phyloP scores from a whole-genome alignment of 1,140 invertebrate genomes.

The Vanessa atalanta region DNA sequence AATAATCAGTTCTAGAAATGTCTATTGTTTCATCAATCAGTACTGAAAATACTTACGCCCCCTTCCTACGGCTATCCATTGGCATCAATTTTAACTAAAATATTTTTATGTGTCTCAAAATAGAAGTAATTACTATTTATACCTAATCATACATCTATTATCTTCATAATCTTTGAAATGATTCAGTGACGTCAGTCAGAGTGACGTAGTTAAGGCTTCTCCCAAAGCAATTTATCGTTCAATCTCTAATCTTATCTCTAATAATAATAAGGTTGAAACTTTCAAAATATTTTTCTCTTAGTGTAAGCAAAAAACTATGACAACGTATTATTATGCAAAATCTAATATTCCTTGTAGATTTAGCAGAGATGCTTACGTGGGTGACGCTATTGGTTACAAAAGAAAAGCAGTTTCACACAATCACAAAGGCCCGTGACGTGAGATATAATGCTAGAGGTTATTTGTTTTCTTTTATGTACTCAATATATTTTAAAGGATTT shows the following conservation, averaged over 20 bases:
- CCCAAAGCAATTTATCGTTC: conserved; percentile 3
- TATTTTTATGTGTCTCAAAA: neutral
- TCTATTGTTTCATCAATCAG: too few relatives aligned
- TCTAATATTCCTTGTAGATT: conserved; percentile 19
- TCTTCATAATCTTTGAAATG: conserved; percentile 28
- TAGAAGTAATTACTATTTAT: neutral
- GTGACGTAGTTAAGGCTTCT: conserved; percentile 29
- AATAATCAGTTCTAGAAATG: too few relatives aligned
- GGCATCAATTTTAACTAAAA: neutral
- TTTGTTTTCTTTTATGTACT: too few relatives aligned
- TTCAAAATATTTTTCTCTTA: neutral
- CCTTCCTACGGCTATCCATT: too few relatives aligned
- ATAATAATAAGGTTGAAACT: neutral
- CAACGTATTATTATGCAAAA: conserved; percentile 23
- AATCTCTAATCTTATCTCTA: neutral
- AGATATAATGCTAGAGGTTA: neutral
- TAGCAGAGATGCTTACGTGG: conserved; percentile 19
- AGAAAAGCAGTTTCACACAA: neutral
- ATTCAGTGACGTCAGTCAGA: conserved; percentile 38
- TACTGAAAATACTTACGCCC: too few relatives aligned
- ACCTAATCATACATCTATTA: neutral
- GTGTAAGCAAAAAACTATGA: conserved; percentile 11
- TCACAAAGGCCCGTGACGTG: neutral
- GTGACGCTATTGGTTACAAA: conserved; percentile 19
- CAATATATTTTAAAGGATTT: too few relatives aligned